phyloP scores from a whole-genome alignment of 2,797 vertebrate genomes.

The Synaphobranchus kaupii region DNA sequence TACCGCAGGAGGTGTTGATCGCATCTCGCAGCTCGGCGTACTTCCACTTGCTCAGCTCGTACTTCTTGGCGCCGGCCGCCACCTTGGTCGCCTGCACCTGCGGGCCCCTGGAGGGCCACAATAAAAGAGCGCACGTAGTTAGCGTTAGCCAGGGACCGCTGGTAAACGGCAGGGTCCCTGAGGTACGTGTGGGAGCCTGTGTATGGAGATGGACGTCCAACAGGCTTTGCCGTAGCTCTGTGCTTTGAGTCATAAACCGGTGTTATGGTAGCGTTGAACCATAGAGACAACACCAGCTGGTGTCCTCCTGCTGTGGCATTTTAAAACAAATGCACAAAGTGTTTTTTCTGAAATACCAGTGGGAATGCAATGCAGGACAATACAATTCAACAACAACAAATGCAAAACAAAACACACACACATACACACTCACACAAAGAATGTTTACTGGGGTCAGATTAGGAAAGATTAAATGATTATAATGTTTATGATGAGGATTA shows the following conservation, averaged over 20 bases:
- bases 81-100: constrained; percentile 94
- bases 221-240: not conserved
- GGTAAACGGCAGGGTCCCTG: not conserved
- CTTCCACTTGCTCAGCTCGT: constrained; percentile 98
- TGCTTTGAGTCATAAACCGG: no score
- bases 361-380: not conserved
- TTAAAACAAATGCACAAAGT: not conserved
- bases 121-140: not conserved
- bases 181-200: not conserved
- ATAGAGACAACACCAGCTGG: not conserved
- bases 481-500: not conserved
- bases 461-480: not conserved
- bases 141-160: not conserved
- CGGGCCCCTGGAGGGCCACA: constrained; percentile 76
- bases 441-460: not conserved
- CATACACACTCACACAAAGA: not conserved
- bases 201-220: not conserved
- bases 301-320: not conserved
- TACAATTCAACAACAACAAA: not conserved
- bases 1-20: constrained; percentile 99
- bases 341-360: not conserved
- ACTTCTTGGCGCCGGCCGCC: constrained; percentile 88
- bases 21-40: constrained; percentile 96
- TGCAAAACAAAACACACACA: not conserved
- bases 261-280: not conserved